Percentiles rank a stretch among this genome's conserved stretches.
phyloP scores from a whole-genome alignment of 2,113 vertebrate species.

The Gymnarchus niloticus region DNA sequence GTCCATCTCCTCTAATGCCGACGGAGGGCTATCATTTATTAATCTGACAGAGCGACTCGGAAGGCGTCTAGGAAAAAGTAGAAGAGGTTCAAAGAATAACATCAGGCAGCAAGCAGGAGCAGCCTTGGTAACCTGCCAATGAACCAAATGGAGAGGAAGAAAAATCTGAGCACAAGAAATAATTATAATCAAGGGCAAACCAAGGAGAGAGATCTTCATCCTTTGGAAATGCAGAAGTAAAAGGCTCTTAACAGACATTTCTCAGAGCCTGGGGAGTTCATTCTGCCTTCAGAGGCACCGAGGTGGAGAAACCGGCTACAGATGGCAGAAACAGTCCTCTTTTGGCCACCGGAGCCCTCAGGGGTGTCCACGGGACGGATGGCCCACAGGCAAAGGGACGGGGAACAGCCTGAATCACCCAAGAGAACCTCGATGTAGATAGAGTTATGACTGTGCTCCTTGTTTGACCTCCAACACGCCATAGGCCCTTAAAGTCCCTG shows the following conservation, averaged over 20 bases:
- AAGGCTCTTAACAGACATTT: conserved; percentile 4
- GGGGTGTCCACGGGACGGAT: too few relatives aligned
- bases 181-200: neutral
- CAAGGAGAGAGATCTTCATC: neutral
- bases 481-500: too few relatives aligned
- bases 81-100: neutral
- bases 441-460: too few relatives aligned
- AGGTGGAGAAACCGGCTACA: neutral
- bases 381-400: too few relatives aligned
- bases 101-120: neutral
- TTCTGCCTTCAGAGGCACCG: neutral
- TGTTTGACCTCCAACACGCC: too few relatives aligned
- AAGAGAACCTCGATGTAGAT: too few relatives aligned
- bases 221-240: neutral
- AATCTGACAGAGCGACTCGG: neutral
- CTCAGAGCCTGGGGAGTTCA: neutral
- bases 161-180: conserved; percentile 1
- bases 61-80: neutral
- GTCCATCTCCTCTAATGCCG: neutral
- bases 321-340: too few relatives aligned
- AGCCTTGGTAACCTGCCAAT: neutral
- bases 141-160: neutral
- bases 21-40: neutral
- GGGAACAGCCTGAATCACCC: too few relatives aligned
- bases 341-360: too few relatives aligned